Evolutionary conservation across 2,888 invertebrate species (phyloP), one percentile per base, ranked within the genome.

Genomic region (Plebejus argus): DNA sequence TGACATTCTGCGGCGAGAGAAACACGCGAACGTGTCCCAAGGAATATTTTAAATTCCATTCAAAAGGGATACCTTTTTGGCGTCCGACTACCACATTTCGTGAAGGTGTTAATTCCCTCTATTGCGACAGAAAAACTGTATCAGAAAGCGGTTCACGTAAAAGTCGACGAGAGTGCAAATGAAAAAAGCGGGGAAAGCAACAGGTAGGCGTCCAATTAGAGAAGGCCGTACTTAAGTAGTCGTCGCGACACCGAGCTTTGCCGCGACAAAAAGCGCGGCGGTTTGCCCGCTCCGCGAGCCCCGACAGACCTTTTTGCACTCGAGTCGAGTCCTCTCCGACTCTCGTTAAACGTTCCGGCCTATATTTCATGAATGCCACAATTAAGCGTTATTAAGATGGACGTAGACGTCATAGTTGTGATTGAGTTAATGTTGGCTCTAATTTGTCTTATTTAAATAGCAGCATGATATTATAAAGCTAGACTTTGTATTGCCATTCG

Each of bases 181-280:
- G 85, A 88, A 90, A 89, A 86, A 86, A 86, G 87, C 88, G 89
- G 89, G 85, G 84, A 86, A 86, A 86, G 91, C 93, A 94, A 94
- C 93, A 93, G 93, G 93, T 94, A 92, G 91, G 89, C 89, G 87
- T 91, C 93, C 94, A 93, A 93, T 94, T 93, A 94, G 92, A 89
- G 90, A 83, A 86, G 86, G 88, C 87, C 89, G 88, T 86, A 86
- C 88, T 90, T 87, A 88, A 91, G 90, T 87, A 87, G 89, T 77
- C 86, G 89, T 85, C 87, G 87, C 90, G 90, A 92, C 92, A 90
- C 87, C 87, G 88, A 86, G 87, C 90, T 90, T 91, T 91, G 92
- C 90, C 88, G 89, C 78, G 80, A 84, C 83, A 83, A 93, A 93
- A 93, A 93, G 92, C 89, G 85, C 84, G 85, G 86, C 86, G 87